Evolutionary conservation across 1,140 invertebrate genomes (phyloP).

Genomic region (Caenorhabditis remanei): DNA sequence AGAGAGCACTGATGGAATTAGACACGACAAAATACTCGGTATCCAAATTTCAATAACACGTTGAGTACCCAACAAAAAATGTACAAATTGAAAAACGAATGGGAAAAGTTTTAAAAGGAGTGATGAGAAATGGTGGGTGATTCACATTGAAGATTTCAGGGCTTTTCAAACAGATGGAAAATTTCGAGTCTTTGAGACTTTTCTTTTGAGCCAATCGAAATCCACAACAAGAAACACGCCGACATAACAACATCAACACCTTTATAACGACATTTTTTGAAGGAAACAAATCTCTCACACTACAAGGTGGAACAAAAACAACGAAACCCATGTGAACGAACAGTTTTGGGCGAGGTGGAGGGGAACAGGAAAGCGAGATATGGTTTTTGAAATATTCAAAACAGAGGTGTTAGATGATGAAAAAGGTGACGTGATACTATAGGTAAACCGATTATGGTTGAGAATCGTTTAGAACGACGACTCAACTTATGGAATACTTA

Average conservation of each 20-base stretch:
- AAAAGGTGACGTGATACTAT: neutral
- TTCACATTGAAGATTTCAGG: no score
- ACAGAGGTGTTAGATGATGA: slow-evolving; percentile 8
- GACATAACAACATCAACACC: neutral
- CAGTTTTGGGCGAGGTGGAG: neutral
- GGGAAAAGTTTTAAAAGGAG: neutral
- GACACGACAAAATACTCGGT: neutral
- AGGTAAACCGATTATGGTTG: slow-evolving; percentile 36
- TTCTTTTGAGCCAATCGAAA: no score
- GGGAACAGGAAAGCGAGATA: neutral
- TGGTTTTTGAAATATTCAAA: neutral
- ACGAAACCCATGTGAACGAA: slow-evolving; percentile 18
- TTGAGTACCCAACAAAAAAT: slow-evolving; percentile 45
- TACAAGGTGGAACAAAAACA: slow-evolving; percentile 9
- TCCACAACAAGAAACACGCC: no score
- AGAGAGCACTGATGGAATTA: no score
- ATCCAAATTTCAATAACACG: neutral
- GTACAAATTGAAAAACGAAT: neutral
- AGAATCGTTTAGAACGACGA: neutral
- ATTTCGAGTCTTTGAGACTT: no score
- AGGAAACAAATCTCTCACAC: slow-evolving; percentile 44
- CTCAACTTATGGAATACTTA: slow-evolving; percentile 36
- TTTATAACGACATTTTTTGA: slow-evolving; percentile 13
- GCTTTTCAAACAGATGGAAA: no score
- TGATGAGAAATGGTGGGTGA: neutral